Base-by-base conservation (phyloP, 2,113 vertebrate species). In the Myodes glareolus region DNA sequence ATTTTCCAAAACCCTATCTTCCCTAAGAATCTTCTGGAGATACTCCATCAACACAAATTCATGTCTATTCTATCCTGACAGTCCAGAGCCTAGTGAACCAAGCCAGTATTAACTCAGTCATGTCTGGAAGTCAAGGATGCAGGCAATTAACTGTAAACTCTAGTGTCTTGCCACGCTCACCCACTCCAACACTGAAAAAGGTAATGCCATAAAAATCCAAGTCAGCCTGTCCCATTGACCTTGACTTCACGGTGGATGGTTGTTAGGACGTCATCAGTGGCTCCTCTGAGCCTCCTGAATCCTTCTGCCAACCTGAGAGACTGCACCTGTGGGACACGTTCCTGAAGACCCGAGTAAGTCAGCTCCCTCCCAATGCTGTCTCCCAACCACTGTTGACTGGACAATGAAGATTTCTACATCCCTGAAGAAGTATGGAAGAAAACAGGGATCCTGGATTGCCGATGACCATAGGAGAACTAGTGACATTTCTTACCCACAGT, bases 311-410 rank as follows among this genome's bases (percentile, higher is more conserved):
- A 9, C 25, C 8, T 0, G 23, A 36, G 58, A 52, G 10, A 8
- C 0, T 13, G 47, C 4, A n/a, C 25, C 3, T 4, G 39, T 0
- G 17, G 23, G 55, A 4, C 1, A 2, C 0, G 1, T 1, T 36
- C 50, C 19, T 5, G 25, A 36, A 14, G 17, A 55, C 14, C 17
- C n/a, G 29, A 84, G 2, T 0, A 11, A 80, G 81, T 16, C 17
- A 27, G 13, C 42, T 21, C 19, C 8, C 16, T 7, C 12, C 3
- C 1, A 7, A 11, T 6, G 1, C 6, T 47, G 3, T 23, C 10
- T 39, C 58, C 7, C 4, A 86, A 86, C 17, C 21, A 45, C 7
- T 33, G 16, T 23, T 86, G 63, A 86, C 16, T 0, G 3, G 8
- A 36, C 27, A 9, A 3, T 2, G 11, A 5, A 47, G 3, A 76